Evolutionary conservation across 1,140 invertebrate species (phyloP), one percentile per base, ranked within the genome.

Genomic region (Sweltsa coloradensis): DNA sequence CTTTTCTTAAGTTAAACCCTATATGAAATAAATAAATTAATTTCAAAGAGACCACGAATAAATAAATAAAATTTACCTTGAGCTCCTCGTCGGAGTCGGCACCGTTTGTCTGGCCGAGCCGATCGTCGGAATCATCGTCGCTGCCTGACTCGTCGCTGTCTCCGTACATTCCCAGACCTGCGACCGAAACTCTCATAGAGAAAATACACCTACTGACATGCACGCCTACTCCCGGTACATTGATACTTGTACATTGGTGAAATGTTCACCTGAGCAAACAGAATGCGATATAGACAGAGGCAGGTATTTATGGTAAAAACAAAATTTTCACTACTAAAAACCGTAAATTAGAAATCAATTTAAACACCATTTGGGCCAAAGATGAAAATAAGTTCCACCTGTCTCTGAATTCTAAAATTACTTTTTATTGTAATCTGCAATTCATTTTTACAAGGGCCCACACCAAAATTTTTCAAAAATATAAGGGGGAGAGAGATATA

Each of bases 121-220:
- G 60, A 6, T 54, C 37, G 37, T 62, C 56, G 7, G 62, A 60
- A 16, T 57, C 61, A 34, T 63, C 60, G 39, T 68, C 66, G 25
- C 67, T 67, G 41, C 73, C 70, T 3, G 65, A 68, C 19, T 69
- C 70, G 43, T 66, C 68, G 53, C 67, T 67, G 50, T 66, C 70
- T 50, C 70, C 69, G 51, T 73, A 73, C 60, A 71, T 70, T 51
- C 68, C 67, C 60, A 71, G 65, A 62, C 68, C 69, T 70, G 42
- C 25, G 27, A 23, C n/a, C 9, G 16, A 13, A 40, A 22, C 24
- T 19, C 37, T 1, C 21, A 19, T 40, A 22, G 19, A 22, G 19
- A 40, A 40, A 40, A 40, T 40, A 40, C 24, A 9, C 21, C 2
- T 40, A 23, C 37, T 22, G 11, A 11, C 4, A 13, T 23, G 24